Evolutionary conservation across 2,113 vertebrate genomes (phyloP), one percentile per base, ranked within the genome.

Genomic region (Vanacampus margaritifer): DNA sequence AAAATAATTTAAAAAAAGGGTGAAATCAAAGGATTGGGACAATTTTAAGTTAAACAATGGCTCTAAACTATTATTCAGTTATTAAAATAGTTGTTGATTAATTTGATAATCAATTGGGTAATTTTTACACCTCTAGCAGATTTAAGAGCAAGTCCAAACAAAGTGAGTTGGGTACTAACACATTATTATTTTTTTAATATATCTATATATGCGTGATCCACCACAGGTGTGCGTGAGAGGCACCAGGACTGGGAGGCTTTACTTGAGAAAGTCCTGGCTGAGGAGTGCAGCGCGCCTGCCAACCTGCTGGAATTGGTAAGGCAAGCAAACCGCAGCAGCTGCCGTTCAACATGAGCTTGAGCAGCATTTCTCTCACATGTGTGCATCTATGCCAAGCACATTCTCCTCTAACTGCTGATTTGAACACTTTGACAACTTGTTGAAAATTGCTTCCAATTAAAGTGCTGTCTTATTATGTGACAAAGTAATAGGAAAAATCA

Each of bases 231-330:
- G 72, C 94, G 92, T 74, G 94, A 97, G 76, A 97, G 93, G 87
- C 91, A 95, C 74, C 87, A 92, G 71, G 91, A 98, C 80, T 95
- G 95, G 93, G 88, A 92, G 73, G 88, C 91, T 35, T 90, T 98
- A 87, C 92, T 98, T 82, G 93, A 90, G 78, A 92, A 88, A 79
- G 92, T 87, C 48, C 84, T 98, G 77, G 88, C 80, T 3, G 95
- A 94, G 80, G 93, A 94, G 1, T 93, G 92, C 86, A 94, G 94
- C 76, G 96, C 92, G 32, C 96, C 97, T 77, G 91, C 94, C 70
- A 92, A 90, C 66, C 91, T 98, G 82, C 93, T 99, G 89, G 96
- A 98, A 81, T 91, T 95, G 91, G 97, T 98, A 81, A 93, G 94
- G 94, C 78, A 26, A 8, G 24, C 5, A 45, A 51, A 79, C 48